Evolutionary conservation across 1,140 invertebrate genomes (phyloP).

Genomic region (Drosophila repleta): DNA sequence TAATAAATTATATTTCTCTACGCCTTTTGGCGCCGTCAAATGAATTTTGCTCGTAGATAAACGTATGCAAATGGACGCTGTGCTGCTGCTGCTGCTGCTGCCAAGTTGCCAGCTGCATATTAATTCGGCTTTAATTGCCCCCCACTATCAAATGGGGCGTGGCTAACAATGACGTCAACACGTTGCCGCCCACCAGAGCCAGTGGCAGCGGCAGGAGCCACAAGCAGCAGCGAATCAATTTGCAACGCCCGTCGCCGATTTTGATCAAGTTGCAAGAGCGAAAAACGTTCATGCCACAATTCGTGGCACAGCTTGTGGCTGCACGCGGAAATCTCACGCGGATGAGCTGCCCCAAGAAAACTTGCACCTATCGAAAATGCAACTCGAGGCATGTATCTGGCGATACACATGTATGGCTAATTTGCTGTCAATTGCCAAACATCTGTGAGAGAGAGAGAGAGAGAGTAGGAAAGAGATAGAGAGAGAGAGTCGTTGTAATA

Average conservation of each 20-base stretch:
- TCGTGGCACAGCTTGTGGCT: slow-evolving; percentile 14
- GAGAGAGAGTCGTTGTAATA: slow-evolving; percentile 29
- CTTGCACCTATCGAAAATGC: slow-evolving; percentile 23
- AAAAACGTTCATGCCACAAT: slow-evolving; percentile 2
- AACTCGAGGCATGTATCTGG: slow-evolving; percentile 23
- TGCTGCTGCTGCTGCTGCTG: slow-evolving; percentile 26
- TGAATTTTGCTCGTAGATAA: slow-evolving; percentile 47
- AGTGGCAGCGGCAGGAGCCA: background rate
- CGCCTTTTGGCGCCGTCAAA: slow-evolving; percentile 48
- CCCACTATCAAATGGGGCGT: slow-evolving; percentile 51
- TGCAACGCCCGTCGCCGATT: slow-evolving; percentile 22
- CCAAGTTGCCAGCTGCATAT: slow-evolving; percentile 60
- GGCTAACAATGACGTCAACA: slow-evolving; percentile 73
- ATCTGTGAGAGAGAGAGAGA: background rate
- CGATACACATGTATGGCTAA: slow-evolving; percentile 37
- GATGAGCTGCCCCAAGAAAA: background rate
- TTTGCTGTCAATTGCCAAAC: slow-evolving; percentile 47
- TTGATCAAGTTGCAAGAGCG: slow-evolving; percentile 23
- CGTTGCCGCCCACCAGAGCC: slow-evolving; percentile 46
- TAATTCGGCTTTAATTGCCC: slow-evolving; percentile 69
- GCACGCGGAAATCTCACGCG: slow-evolving; percentile 1
- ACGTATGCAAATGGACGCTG: slow-evolving; percentile 52
- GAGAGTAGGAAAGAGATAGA: no score
- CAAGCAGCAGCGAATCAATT: slow-evolving; percentile 70
- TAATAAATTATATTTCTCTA: slow-evolving; percentile 77